Evolutionary conservation across 2,797 vertebrate genomes (phyloP).

Genomic region (Cryptoprocta ferox): DNA sequence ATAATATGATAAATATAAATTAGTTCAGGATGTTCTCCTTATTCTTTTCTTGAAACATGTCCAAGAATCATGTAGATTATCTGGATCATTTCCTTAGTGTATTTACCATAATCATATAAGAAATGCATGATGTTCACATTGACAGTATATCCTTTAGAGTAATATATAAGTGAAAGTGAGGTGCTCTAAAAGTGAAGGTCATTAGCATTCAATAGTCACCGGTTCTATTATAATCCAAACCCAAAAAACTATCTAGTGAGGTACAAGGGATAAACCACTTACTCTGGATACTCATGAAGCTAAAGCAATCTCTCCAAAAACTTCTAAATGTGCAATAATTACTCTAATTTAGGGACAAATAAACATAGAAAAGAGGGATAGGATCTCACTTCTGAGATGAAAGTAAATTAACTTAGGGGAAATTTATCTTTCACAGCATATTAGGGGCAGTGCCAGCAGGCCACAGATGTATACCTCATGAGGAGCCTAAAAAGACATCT

Average conservation of each 20-base stretch:
- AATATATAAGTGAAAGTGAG: not conserved
- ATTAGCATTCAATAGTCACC: not conserved
- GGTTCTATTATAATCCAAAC: not conserved
- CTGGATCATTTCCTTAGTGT: not conserved
- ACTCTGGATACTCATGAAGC: not conserved
- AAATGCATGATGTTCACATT: not conserved
- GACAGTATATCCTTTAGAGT: not conserved
- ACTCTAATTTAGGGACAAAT: slow-evolving; percentile 40
- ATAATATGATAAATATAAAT: slow-evolving; percentile 29
- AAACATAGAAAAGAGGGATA: not conserved
- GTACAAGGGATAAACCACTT: rapidly evolving
- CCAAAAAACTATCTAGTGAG: not conserved
- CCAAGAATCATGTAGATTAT: not conserved
- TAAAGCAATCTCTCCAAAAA: slow-evolving; percentile 10
- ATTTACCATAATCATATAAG: not conserved
- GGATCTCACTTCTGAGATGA: not conserved
- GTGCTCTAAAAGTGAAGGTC: not conserved
- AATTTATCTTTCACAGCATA: slow-evolving; percentile 56
- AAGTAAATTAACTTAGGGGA: slow-evolving; percentile 41
- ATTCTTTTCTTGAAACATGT: slow-evolving; percentile 22
- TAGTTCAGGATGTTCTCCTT: not conserved
- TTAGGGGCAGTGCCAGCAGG: not conserved
- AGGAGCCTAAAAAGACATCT: slow-evolving; percentile 44
- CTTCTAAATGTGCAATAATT: not conserved
- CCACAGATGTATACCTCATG: slow-evolving; percentile 6